phyloP scores from a whole-genome alignment of 2,113 vertebrate genomes.

The Aphelocoma coerulescens region DNA sequence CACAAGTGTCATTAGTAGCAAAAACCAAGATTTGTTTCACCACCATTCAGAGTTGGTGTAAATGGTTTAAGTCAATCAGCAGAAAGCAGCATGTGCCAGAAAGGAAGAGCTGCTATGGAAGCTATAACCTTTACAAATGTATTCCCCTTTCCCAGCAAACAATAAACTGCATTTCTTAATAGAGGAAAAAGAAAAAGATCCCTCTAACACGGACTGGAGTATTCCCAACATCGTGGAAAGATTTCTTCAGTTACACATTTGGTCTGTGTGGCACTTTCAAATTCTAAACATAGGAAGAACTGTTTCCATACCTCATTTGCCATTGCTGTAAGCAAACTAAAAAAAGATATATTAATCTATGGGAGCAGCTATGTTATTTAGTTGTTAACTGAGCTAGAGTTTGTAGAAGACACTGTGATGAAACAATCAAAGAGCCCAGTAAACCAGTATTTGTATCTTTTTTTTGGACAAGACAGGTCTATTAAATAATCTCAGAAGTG shows the following conservation, averaged over 20 bases:
- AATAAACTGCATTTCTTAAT: not conserved
- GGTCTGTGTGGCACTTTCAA: fast-evolving
- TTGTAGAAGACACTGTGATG: not conserved
- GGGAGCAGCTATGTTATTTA: not conserved
- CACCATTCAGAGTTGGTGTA: not conserved
- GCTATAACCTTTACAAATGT: not conserved
- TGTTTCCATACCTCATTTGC: not conserved
- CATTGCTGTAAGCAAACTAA: not conserved
- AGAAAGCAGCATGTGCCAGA: not conserved
- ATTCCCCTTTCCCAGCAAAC: not conserved
- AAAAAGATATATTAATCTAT: not conserved
- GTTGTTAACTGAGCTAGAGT: not conserved
- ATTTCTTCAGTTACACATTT: not conserved
- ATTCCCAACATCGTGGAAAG: not conserved
- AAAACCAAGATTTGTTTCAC: not conserved
- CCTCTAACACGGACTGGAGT: not conserved
- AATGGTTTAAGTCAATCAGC: not conserved
- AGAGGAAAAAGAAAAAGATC: not conserved
- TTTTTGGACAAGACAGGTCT: not conserved
- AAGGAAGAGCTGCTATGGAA: not conserved
- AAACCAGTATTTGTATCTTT: not conserved
- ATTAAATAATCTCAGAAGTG: not conserved
- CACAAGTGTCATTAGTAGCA: not conserved
- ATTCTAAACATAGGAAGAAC: not conserved
- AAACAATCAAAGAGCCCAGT: not conserved